A percentile compares a stretch with the other conserved stretches of the same genome.
Conservation (phyloP, 2,113 vertebrate species). For the Cettia cetti region DNA sequence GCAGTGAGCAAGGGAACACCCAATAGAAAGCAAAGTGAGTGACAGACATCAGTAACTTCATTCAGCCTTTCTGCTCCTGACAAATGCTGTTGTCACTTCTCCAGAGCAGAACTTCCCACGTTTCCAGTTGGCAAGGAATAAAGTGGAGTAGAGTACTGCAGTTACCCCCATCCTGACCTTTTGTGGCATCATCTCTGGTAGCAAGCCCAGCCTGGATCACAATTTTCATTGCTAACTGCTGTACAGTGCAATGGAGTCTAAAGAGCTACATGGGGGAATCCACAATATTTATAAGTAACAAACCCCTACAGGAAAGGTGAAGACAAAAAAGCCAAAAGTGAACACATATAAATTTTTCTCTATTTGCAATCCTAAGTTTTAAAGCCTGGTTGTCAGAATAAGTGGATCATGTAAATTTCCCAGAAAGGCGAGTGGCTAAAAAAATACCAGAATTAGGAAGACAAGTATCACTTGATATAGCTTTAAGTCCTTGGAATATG, state of each 20-base stretch:
- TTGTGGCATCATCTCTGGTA: neutral
- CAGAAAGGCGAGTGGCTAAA: neutral
- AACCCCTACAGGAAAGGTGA: neutral
- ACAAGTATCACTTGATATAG: neutral
- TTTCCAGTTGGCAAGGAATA: neutral
- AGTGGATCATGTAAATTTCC: neutral
- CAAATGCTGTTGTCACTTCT: neutral
- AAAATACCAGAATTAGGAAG: neutral
- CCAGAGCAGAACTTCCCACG: neutral
- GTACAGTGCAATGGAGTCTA: neutral
- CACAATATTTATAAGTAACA: neutral
- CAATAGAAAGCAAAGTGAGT: neutral
- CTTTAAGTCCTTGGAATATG: neutral
- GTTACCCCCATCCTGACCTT: neutral
- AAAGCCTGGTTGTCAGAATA: neutral
- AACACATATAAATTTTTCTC: neutral
- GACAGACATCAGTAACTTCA: neutral
- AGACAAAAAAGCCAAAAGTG: neutral
- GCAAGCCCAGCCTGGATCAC: neutral
- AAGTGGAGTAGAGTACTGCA: neutral
- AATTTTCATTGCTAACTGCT: neutral
- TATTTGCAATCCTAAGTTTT: neutral
- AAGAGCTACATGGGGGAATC: accelerated
- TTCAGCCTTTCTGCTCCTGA: neutral
- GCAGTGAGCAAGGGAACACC: neutral